These are phyloP conservation scores for Hemichromis elongatus DNA, from an alignment of 2,113 vertebrate species.

Conservation along the genomic window DNA sequence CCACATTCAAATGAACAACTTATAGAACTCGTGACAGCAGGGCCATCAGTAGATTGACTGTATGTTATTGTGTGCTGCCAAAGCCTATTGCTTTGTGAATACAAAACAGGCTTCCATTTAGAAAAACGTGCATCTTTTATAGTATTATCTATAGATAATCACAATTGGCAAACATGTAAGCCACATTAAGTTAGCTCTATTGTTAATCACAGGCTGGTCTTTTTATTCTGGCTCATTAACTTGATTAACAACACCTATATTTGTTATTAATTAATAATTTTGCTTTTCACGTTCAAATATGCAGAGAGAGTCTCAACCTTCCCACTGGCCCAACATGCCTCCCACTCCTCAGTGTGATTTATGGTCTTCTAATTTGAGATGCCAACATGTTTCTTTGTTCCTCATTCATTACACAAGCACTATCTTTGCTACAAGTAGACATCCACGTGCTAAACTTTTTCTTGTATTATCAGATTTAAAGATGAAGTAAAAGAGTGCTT, in stretches of 20 bases:
- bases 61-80: neutral
- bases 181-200: neutral
- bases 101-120: neutral
- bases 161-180: neutral
- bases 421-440: neutral
- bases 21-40: neutral
- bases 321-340: conserved; percentile 49
- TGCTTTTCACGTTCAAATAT: conserved; percentile 39
- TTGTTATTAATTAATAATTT: conserved; percentile 52
- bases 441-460: neutral
- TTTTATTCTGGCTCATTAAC: conserved; percentile 46
- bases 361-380: conserved; percentile 58
- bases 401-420: neutral
- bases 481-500: neutral
- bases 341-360: conserved; percentile 38
- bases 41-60: neutral
- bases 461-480: neutral
- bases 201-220: conserved; percentile 34
- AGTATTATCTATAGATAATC: conserved; percentile 12
- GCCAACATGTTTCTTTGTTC: neutral
- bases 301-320: conserved; percentile 49
- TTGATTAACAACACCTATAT: conserved; percentile 52
- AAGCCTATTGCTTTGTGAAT: neutral
- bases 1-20: neutral
- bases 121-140: conserved; percentile 10